phyloP scores from a whole-genome alignment of 1,140 invertebrate genomes.

The Panonychus citri region DNA sequence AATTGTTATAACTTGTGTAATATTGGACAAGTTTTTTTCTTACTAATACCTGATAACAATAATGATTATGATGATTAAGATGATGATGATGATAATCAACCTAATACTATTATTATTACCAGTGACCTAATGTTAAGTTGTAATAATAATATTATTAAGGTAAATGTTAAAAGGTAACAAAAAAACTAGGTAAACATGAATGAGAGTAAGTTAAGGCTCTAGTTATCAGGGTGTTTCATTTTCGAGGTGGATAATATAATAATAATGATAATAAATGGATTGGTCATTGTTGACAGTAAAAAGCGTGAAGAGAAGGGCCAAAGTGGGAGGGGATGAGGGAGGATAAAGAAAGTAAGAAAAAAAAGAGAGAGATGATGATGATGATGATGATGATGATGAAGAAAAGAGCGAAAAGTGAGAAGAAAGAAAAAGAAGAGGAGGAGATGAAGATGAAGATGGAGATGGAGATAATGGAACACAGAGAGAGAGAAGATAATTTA shows the following conservation, averaged over 20 bases:
- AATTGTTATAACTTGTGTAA: too few relatives aligned
- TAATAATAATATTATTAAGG: too few relatives aligned
- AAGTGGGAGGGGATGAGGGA: neutral
- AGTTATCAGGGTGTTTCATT: neutral
- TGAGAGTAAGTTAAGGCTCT: neutral
- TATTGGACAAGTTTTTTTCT: too few relatives aligned
- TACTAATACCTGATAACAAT: too few relatives aligned
- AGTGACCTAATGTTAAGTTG: too few relatives aligned
- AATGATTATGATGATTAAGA: too few relatives aligned
- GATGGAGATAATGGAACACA: neutral
- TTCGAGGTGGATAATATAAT: neutral
- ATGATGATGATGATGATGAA: neutral
- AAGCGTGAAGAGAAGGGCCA: neutral
- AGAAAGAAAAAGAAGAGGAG: neutral
- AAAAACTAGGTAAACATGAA: neutral
- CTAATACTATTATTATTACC: too few relatives aligned
- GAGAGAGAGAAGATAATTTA: neutral
- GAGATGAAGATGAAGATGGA: neutral
- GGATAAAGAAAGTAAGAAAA: neutral
- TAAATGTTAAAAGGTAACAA: neutral
- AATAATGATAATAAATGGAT: neutral
- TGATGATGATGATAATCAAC: too few relatives aligned
- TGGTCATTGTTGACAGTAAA: neutral
- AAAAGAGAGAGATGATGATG: neutral
- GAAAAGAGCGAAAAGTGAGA: neutral